Evolutionary conservation across 2,797 vertebrate species (phyloP), one percentile per base, ranked within the genome.

Genomic region (Botia kubotai): DNA sequence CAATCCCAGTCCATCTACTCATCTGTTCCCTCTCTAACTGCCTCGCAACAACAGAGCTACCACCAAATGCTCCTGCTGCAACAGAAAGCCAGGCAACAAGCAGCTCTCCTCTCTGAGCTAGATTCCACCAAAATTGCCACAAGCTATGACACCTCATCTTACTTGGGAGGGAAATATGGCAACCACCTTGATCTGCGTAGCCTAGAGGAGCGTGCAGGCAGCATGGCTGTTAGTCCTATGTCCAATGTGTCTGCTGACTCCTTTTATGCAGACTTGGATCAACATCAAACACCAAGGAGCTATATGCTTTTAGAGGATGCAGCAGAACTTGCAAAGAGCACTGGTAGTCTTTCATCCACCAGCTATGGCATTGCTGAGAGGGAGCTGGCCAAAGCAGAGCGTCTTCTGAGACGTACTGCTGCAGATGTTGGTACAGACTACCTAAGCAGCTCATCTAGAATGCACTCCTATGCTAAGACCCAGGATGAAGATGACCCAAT

Each of bases 1-100:
- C 98, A 97, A 86, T 96, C 97, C n/a, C 97, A 97, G 85, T 95
- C 97, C 14, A 92, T 96, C n/a, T 99, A 98, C 89, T 98, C 98
- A 57, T 95, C 97, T 48, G 97, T 98, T 83, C 96, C 96, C 26
- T 97, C 97, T 0, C 95, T 98, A 83, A 96, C 97, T 21, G 97
- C 93, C 39, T 91, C 97, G 6, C 97, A 98, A 83, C 94, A 95
- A 84, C 93, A 94, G 86, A 94, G 95, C 88, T 97, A 98, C 74
- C 95, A 97, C 74, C 93, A 98, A 80, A 95, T 98, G 96, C 94
- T 98, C 84, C 91, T 98, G 72, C 94, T 99, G 84, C 97, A 97
- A 69, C 97, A 96, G 87, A 98, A 99, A 88, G 92, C 97, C 68
- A 95, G 96, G 48, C 96, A 97, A 86, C 98, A 98, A 88, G 93